Conservation (phyloP, 2,888 invertebrate species). For the Ecdyonurus torrentis region DNA sequence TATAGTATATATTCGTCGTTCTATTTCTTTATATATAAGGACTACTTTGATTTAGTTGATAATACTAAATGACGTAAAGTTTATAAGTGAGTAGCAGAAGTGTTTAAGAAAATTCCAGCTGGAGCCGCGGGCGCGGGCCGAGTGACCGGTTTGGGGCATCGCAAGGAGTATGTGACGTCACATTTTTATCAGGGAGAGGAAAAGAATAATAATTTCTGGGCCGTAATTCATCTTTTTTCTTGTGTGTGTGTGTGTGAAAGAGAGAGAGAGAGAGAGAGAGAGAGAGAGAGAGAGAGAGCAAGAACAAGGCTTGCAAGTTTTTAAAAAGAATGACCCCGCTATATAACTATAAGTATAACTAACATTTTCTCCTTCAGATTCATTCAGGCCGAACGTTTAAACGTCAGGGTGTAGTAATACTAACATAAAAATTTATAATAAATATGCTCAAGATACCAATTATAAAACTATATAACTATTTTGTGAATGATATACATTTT, state of each 20-base stretch:
- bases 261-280: background rate
- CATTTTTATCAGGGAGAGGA: background rate
- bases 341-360: too few species aligned
- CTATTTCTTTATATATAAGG: too few species aligned
- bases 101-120: background rate
- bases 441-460: too few species aligned
- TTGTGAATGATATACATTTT: too few species aligned
- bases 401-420: too few species aligned
- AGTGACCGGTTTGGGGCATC: background rate
- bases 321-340: too few species aligned
- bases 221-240: background rate
- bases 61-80: background rate
- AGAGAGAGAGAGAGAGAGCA: background rate
- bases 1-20: too few species aligned
- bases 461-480: too few species aligned
- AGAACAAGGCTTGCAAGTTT: too few species aligned
- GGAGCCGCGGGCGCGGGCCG: background rate
- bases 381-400: background rate
- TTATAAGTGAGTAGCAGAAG: background rate
- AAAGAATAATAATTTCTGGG: background rate
- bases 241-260: too few species aligned
- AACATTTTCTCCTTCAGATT: background rate
- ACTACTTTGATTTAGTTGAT: too few species aligned
- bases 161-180: background rate
- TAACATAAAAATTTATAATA: too few species aligned